A percentile compares a stretch with the other conserved stretches of the same genome.
phyloP scores from a whole-genome alignment of 2,113 vertebrate genomes.

The Turdus rufiventris region DNA sequence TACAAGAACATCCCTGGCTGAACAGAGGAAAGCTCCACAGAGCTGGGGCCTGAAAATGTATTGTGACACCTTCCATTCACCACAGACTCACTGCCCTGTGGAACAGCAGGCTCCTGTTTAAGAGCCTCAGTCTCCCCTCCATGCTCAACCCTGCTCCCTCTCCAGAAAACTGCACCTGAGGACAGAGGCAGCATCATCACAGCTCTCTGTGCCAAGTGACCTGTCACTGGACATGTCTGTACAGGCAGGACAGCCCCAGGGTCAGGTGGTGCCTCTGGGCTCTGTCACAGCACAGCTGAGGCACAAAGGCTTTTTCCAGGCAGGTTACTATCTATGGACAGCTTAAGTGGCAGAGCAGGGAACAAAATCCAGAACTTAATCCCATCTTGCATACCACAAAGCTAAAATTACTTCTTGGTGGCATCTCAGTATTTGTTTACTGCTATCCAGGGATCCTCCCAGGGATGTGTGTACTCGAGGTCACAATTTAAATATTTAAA shows the following conservation, averaged over 20 bases:
- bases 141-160: background rate
- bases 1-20: background rate
- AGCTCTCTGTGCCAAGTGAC: background rate
- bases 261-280: background rate
- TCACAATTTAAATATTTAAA: background rate
- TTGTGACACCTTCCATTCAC: background rate
- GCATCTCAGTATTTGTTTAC: background rate
- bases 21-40: background rate
- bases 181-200: background rate
- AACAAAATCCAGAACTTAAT: constrained; percentile 37
- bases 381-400: background rate
- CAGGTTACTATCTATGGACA: constrained; percentile 26
- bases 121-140: background rate
- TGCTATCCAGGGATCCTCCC: background rate
- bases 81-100: background rate
- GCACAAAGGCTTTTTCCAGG: constrained; percentile 7
- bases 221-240: background rate
- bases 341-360: background rate
- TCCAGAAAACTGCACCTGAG: background rate
- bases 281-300: background rate
- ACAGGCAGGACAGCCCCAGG: background rate
- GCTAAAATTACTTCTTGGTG: constrained; percentile 16
- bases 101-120: background rate
- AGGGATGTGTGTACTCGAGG: background rate
- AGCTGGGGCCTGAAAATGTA: background rate